Percentiles rank a stretch among this genome's conserved stretches.
These are phyloP conservation scores for Paedocypris sp. DNA, from an alignment of 2,113 vertebrate species.

Conservation along the genomic window DNA sequence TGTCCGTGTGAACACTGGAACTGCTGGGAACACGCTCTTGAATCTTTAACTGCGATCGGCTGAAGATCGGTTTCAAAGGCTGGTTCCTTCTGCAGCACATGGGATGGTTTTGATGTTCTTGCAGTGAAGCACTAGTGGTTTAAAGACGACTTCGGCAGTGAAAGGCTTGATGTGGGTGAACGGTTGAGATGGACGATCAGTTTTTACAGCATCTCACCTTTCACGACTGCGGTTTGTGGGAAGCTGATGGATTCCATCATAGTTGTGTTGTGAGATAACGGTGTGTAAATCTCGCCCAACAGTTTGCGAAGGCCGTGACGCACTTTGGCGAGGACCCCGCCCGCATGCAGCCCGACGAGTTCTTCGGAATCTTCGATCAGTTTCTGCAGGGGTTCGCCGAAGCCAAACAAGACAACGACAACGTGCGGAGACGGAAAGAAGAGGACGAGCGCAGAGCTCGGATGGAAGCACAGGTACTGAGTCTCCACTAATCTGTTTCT, in stretches of 20 bases:
- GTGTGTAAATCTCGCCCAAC: no score
- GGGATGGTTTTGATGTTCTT: slow-evolving; percentile 2
- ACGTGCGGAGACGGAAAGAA: slow-evolving; percentile 87
- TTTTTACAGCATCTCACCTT: no score
- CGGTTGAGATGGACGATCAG: no score
- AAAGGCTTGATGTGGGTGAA: no score
- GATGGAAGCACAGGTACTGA: slow-evolving; percentile 86
- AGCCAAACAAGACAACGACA: slow-evolving; percentile 87
- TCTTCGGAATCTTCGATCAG: slow-evolving; percentile 93
- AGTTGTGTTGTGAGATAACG: no score
- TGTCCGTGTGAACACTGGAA: not conserved
- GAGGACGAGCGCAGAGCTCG: slow-evolving; percentile 87
- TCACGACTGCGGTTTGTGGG: no score
- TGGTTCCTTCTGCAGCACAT: not conserved
- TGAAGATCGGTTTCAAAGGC: slow-evolving; percentile 20
- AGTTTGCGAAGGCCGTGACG: slow-evolving; percentile 83
- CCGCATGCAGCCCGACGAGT: slow-evolving; percentile 89
- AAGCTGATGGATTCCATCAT: no score
- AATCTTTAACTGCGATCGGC: slow-evolving; percentile 16
- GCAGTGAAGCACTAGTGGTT: no score
- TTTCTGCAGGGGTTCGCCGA: slow-evolving; percentile 89
- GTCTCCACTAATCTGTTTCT: no score
- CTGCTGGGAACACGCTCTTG: not conserved
- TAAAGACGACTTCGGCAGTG: no score
- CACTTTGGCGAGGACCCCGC: slow-evolving; percentile 86